Evolutionary conservation across 2,888 invertebrate species (phyloP).

Genomic region (Agonopterix heracliana): DNA sequence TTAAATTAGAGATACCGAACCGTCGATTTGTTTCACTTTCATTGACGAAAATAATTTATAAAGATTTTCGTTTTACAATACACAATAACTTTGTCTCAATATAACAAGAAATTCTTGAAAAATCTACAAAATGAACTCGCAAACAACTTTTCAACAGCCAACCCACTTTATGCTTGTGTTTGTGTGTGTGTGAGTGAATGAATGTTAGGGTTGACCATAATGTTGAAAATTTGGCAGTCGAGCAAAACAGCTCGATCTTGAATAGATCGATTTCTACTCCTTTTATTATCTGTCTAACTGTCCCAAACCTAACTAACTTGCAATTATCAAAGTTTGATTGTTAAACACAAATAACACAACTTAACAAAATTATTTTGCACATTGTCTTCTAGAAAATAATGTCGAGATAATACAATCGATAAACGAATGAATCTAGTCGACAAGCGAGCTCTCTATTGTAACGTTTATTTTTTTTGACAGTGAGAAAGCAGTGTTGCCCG

Average conservation of each 20-base stretch:
- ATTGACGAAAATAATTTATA: not conserved
- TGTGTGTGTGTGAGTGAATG: no score
- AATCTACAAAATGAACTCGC: not conserved
- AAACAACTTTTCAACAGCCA: not conserved
- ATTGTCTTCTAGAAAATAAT: no score
- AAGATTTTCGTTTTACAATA: not conserved
- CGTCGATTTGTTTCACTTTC: not conserved
- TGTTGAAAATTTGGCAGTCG: no score
- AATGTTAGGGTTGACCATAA: no score
- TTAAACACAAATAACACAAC: no score
- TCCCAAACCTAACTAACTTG: no score
- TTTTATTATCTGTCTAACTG: no score
- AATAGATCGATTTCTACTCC: no score
- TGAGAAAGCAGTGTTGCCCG: not conserved
- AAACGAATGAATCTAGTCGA: not conserved
- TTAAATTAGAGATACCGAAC: conserved; percentile 24
- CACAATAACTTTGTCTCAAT: not conserved
- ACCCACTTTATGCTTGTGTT: no score
- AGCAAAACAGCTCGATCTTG: no score
- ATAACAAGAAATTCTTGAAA: not conserved
- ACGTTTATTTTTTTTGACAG: not conserved
- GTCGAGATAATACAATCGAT: not conserved
- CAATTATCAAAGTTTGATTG: no score
- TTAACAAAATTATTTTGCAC: no score
- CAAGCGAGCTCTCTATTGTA: not conserved